Percentiles rank a stretch among this genome's conserved stretches.
Evolutionary conservation across 1,140 invertebrate species (phyloP).

Genomic region (Chlorops oryzae): DNA sequence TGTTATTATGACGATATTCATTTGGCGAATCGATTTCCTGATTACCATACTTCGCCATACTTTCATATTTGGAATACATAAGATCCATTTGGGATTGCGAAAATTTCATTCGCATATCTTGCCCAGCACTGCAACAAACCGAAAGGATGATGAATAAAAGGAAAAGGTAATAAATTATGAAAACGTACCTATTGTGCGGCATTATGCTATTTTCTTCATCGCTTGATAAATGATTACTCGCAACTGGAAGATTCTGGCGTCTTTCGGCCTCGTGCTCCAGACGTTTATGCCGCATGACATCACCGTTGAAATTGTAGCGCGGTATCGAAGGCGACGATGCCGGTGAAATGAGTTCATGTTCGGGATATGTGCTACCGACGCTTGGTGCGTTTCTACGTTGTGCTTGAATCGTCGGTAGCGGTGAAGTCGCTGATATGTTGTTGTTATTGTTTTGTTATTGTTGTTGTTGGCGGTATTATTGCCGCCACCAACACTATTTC

Average conservation of each 20-base stretch:
- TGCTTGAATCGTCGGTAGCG: conserved; percentile 37
- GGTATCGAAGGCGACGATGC: conserved; percentile 46
- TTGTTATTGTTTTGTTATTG: conserved; percentile 27
- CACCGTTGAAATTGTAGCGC: conserved; percentile 44
- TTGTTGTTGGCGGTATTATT: too few relatives aligned
- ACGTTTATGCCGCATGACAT: conserved; percentile 41
- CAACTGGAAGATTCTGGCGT: conserved; percentile 36
- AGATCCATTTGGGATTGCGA: conserved; percentile 46
- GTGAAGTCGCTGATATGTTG: conserved; percentile 43
- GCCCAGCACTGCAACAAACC: conserved; percentile 23
- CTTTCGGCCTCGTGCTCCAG: conserved; percentile 32
- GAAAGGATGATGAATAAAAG: neutral
- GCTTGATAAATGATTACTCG: conserved; percentile 43
- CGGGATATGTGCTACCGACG: conserved; percentile 44
- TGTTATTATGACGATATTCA: conserved; percentile 35
- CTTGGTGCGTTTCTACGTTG: conserved; percentile 39
- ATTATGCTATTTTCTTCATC: conserved; percentile 48
- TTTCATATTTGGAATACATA: conserved; percentile 47
- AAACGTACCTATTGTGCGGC: conserved; percentile 43
- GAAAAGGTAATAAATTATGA: neutral
- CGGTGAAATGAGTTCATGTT: conserved; percentile 46
- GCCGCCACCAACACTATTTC: conserved; percentile 21
- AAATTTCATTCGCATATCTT: conserved; percentile 48
- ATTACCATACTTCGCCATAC: conserved; percentile 44
- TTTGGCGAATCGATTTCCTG: conserved; percentile 42